Evolutionary conservation across 1,140 invertebrate species (phyloP).

Genomic region (Coelopa frigida): DNA sequence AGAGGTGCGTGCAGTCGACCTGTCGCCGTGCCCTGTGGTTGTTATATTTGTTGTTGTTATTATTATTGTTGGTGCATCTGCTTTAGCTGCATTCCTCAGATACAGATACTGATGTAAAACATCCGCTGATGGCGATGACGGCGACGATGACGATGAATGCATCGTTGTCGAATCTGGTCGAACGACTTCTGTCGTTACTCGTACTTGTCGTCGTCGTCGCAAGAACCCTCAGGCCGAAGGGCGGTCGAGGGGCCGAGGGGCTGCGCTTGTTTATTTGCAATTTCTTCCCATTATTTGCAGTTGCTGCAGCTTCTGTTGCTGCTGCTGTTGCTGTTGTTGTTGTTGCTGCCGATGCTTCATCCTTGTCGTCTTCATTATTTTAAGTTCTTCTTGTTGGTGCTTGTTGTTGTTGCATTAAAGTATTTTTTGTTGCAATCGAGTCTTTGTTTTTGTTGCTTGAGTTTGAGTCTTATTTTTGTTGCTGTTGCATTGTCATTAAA

Average conservation of each 20-base stretch:
- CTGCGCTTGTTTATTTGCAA: conserved; percentile 5
- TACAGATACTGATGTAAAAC: no score
- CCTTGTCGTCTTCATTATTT: no score
- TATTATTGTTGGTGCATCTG: no score
- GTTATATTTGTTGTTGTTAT: no score
- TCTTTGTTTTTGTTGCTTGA: conserved; percentile 1
- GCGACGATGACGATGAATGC: neutral
- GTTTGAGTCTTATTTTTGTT: neutral
- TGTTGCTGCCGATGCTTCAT: conserved; percentile 1
- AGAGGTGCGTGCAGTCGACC: neutral
- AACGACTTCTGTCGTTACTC: conserved; percentile 39
- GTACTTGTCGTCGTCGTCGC: no score
- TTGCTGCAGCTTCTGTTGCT: conserved; percentile 4
- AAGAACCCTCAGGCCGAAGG: neutral
- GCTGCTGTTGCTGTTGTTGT: neutral
- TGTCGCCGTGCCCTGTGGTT: neutral
- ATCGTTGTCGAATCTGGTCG: conserved; percentile 2
- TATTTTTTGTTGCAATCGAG: no score
- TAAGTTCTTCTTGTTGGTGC: no score
- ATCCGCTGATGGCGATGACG: neutral
- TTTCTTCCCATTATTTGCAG: neutral
- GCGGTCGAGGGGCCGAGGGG: neutral
- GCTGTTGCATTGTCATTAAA: conserved; percentile 29
- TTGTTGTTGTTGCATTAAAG: conserved; percentile 33
- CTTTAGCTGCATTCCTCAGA: no score